Base-by-base conservation (phyloP, 2,888 invertebrate genomes). In the Beris morrisii region DNA sequence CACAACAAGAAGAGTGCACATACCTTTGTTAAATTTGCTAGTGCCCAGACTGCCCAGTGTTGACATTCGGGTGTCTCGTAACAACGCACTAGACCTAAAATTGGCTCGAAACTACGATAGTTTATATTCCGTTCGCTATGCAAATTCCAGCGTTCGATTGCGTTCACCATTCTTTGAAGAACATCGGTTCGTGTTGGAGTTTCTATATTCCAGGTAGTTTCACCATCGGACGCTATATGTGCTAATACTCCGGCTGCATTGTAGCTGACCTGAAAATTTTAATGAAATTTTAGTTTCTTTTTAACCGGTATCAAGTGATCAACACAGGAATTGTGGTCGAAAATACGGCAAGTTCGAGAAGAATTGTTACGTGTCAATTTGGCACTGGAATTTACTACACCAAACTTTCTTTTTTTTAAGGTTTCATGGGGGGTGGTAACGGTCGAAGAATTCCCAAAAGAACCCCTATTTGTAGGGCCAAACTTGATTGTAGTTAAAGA, bases 41-140 rank as follows among this genome's bases (percentile, higher is more conserved):
- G 84, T 0, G 97, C 97, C 97, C 97, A 98, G 6, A 92, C 91
- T 3, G 97, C 96, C 97, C 97, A 97, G 78, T 94, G 91, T 78
- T 95, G 95, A 79, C 95, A 95, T 78, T 93, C 89, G 1, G 93
- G 92, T 1, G 95, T 95, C 76, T 95, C 92, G 73, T 90, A 88
- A 64, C 91, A 88, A 69, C 87, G 85, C 54, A 96, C 85, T 69
- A 98, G 83, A 70, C 91, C 86, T 30, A 98, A 83, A 69, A 98
- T 95, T 0, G 98, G 98, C 77, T 94, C 91, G 82, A 98, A 97
- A 38, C 93, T 93, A 70, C 96, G 88, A 81, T 98, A 98, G 83
- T 98, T 98, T 71, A 98, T 98, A 79, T 96, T 97, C 52, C 98
- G 84, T 74, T 90, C 90, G 0, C 93, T 90, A 66, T 84, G 84